phyloP scores from a whole-genome alignment of 2,113 vertebrate genomes.

The Ameiurus melas region DNA sequence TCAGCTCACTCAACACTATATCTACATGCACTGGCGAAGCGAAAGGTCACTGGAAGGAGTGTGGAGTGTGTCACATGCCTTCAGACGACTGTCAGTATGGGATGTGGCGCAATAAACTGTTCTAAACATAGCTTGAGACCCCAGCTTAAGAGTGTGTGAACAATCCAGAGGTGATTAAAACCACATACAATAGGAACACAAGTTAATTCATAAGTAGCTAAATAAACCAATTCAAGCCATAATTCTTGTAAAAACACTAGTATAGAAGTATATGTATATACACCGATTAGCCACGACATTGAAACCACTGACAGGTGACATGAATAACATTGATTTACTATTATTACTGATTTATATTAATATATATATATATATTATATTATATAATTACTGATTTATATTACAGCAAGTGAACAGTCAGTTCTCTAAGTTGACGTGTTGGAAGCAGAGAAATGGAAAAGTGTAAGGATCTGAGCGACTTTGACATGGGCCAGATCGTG shows the following conservation, averaged over 20 bases:
- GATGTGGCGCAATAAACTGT: constrained; percentile 31
- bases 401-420: too few species aligned
- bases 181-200: neutral
- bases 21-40: neutral
- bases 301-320: too few species aligned
- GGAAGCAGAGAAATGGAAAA: too few species aligned
- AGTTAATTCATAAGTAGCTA: neutral
- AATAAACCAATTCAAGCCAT: neutral
- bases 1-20: constrained; percentile 8
- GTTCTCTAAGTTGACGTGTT: too few species aligned
- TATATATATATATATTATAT: too few species aligned
- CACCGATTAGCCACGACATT: too few species aligned
- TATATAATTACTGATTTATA: too few species aligned
- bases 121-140: constrained; percentile 48
- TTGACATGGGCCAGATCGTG: too few species aligned
- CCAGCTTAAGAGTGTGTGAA: neutral
- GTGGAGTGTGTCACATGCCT: constrained; percentile 32
- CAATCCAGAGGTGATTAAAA: neutral
- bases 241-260: neutral
- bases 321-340: too few species aligned
- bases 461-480: too few species aligned
- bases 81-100: constrained; percentile 12
- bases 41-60: constrained; percentile 37
- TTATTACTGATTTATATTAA: too few species aligned
- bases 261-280: too few species aligned